These are phyloP conservation scores for Onychomys arenicola DNA, from an alignment of 2,797 vertebrate species.

Conservation along the genomic window DNA sequence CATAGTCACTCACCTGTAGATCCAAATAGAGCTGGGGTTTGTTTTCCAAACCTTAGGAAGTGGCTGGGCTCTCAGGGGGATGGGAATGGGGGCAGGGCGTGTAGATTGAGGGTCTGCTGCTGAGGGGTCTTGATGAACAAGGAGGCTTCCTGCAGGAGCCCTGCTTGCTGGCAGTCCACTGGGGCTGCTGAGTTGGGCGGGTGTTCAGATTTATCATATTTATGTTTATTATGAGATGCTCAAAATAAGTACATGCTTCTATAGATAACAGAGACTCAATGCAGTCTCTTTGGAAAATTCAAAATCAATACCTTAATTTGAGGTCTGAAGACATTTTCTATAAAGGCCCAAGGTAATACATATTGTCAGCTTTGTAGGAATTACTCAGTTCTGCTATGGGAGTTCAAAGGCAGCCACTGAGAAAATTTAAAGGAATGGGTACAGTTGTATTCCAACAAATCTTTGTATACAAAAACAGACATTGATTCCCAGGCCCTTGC, in stretches of 20 bases:
- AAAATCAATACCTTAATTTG: not conserved
- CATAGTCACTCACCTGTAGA: too few species aligned
- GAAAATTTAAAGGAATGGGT: not conserved
- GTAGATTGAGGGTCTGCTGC: too few species aligned
- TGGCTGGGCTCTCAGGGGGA: too few species aligned
- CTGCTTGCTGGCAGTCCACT: too few species aligned
- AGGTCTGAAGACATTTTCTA: not conserved
- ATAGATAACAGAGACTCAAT: not conserved
- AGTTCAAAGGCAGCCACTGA: not conserved
- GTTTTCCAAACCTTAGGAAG: too few species aligned
- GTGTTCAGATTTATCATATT: too few species aligned
- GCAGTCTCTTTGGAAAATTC: not conserved
- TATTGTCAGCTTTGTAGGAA: slow-evolving; percentile 16
- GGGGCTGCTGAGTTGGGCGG: too few species aligned
- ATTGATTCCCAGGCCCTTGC: too few species aligned
- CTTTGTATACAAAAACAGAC: not conserved
- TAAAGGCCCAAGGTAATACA: not conserved
- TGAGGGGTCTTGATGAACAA: too few species aligned
- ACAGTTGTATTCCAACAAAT: not conserved
- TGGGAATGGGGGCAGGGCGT: too few species aligned
- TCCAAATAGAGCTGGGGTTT: too few species aligned
- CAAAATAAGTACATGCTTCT: not conserved
- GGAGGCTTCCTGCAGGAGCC: too few species aligned
- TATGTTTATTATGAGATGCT: not conserved
- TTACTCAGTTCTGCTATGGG: not conserved